Percentiles rank a stretch among this genome's conserved stretches.
phyloP scores from a whole-genome alignment of 1,140 invertebrate species.

The Hylyphantes graminicola region DNA sequence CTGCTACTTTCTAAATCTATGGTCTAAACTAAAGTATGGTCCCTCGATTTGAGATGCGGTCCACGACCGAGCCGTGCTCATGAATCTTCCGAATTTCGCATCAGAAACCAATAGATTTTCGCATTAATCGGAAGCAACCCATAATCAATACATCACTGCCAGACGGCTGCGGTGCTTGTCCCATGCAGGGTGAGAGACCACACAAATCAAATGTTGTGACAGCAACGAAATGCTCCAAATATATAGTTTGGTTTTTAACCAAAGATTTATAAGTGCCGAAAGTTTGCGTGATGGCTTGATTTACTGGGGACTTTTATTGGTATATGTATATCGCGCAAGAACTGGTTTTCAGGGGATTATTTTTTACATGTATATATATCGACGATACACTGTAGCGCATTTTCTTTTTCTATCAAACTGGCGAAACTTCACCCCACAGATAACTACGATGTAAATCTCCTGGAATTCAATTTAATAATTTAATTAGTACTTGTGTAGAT shows the following conservation, averaged over 20 bases:
- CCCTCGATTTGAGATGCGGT: too few relatives aligned
- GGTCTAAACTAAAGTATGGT: too few relatives aligned
- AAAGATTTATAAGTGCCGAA: conserved; percentile 60
- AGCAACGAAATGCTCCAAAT: conserved; percentile 51
- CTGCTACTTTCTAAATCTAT: too few relatives aligned
- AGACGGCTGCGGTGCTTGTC: neutral
- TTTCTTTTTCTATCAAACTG: conserved; percentile 1
- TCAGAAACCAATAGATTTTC: conserved; percentile 5
- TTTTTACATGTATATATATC: neutral
- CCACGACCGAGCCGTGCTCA: too few relatives aligned
- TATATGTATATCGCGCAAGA: conserved; percentile 23
- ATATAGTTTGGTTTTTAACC: conserved; percentile 22
- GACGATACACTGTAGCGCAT: neutral
- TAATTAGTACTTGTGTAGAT: conserved; percentile 57
- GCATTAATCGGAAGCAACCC: conserved; percentile 17
- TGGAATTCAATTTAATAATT: conserved; percentile 58
- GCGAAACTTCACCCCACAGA: conserved; percentile 35
- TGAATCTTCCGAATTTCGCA: too few relatives aligned
- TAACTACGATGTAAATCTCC: conserved; percentile 48
- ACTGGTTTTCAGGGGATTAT: conserved; percentile 30
- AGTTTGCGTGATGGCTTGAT: conserved; percentile 59
- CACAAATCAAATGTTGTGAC: conserved; percentile 58
- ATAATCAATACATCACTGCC: conserved; percentile 51
- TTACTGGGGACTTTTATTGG: conserved; percentile 46
- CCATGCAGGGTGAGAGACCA: conserved; percentile 52